Evolutionary conservation across 2,113 vertebrate genomes (phyloP), one percentile per base, ranked within the genome.

Genomic region (Psilopogon haemacephalus): DNA sequence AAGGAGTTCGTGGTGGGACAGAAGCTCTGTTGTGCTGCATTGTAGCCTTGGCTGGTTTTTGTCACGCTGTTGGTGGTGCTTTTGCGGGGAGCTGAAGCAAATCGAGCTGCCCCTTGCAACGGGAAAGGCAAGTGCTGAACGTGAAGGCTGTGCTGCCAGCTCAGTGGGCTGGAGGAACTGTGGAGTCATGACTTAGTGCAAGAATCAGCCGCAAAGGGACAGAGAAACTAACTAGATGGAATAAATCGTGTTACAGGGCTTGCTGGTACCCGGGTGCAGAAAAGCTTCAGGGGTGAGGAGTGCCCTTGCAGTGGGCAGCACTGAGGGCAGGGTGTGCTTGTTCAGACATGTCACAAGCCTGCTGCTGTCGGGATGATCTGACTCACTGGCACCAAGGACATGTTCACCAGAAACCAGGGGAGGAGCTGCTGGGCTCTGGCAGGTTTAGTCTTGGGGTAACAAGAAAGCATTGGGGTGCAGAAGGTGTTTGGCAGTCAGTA

Each of bases 181-280:
- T 11, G 42, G 55, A 55, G 76, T 30, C 37, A 42, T n/a, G 33
- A 20, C 16, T 85, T 38, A 1, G 4, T 18, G 58, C 60, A 28
- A 63, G 73, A 84, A 75, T 64, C 15, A 24, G 70, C 30, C 13
- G 2, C 20, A 13, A 70, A 52, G 55, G 50, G 74, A 84, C 62
- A 52, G 75, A 89, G 67, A 70, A 89, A 50, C 42, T 58, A 65
- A 67, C 73, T 12, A 76, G 26, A 23, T 35, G 58, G 79, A 84
- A 73, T 59, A 74, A 82, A 85, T 63, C 0, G 1, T 0, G 1
- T 52, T 35, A 9, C 0, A 14, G 79, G 1, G 10, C 59, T 69
- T 33, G 87, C n/a, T 60, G 87, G 62, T 58, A 28, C 8, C 6
- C 1, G 1, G 10, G 26, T 1, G 23, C 10, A 24, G 64, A 80